Percentiles rank a stretch among this genome's conserved stretches.
These are phyloP conservation scores for Malurus elegans DNA, from an alignment of 2,113 vertebrate species.

Conservation along the genomic window DNA sequence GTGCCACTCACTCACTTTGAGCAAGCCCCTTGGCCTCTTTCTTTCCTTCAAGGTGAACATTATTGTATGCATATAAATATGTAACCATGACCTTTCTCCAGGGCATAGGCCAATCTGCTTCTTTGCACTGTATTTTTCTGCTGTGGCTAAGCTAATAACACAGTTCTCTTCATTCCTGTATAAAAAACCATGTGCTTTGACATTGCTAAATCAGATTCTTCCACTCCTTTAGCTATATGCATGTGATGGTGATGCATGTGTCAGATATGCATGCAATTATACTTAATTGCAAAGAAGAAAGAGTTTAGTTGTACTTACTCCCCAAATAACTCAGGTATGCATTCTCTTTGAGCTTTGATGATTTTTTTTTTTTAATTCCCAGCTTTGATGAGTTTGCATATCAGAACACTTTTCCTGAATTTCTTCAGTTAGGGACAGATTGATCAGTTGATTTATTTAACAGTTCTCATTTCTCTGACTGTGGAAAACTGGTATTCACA, in stretches of 20 bases:
- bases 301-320: neutral
- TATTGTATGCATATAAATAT: neutral
- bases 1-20: slow-evolving; percentile 23
- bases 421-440: neutral
- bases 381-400: neutral
- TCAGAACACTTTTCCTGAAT: neutral
- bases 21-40: neutral
- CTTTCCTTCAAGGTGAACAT: neutral
- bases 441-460: fast-evolving
- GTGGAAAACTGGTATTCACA: neutral
- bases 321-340: neutral
- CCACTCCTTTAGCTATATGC: neutral
- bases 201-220: neutral
- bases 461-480: neutral
- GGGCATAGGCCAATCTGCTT: neutral
- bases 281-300: slow-evolving; percentile 10
- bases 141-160: neutral
- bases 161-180: neutral
- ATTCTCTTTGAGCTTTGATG: neutral
- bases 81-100: neutral
- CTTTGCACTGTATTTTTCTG: neutral
- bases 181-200: neutral
- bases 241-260: neutral
- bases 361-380: neutral
- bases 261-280: neutral